phyloP scores from a whole-genome alignment of 2,113 vertebrate species.

The Odontesthes bonariensis region DNA sequence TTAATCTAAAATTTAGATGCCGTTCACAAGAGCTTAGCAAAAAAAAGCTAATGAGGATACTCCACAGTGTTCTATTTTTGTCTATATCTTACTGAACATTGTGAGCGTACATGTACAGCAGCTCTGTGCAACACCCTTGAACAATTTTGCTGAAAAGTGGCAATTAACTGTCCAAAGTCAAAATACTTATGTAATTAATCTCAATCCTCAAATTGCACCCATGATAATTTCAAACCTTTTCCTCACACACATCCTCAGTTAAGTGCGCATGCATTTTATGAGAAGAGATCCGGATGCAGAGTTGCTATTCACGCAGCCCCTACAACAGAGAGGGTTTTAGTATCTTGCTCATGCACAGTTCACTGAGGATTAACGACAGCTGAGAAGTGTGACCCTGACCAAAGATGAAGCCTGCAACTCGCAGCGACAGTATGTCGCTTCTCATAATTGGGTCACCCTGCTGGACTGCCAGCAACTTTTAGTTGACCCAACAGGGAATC shows the following conservation, averaged over 20 bases:
- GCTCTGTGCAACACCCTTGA: slow-evolving; percentile 51
- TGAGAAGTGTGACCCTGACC: slow-evolving; percentile 44
- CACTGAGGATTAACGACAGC: slow-evolving; percentile 49
- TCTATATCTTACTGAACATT: slow-evolving; percentile 22
- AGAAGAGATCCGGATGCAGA: slow-evolving; percentile 20
- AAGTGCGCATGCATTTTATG: slow-evolving; percentile 32
- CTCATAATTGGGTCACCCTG: slow-evolving; percentile 65
- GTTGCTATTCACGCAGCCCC: not conserved
- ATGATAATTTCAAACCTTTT: slow-evolving; percentile 38
- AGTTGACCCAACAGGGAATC: slow-evolving; percentile 39
- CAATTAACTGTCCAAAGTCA: slow-evolving; percentile 48
- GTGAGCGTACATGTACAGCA: not conserved
- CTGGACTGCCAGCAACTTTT: slow-evolving; percentile 50
- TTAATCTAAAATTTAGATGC: slow-evolving; percentile 34
- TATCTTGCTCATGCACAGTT: slow-evolving; percentile 54
- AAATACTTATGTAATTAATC: slow-evolving; percentile 46
- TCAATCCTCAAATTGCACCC: slow-evolving; percentile 49
- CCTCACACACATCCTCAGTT: slow-evolving; percentile 23
- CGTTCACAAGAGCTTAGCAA: slow-evolving; percentile 14
- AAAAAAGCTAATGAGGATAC: slow-evolving; percentile 33
- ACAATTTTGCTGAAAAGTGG: slow-evolving; percentile 41
- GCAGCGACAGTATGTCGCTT: slow-evolving; percentile 34
- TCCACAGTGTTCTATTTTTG: slow-evolving; percentile 20
- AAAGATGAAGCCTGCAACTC: slow-evolving; percentile 48
- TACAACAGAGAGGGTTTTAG: slow-evolving; percentile 24